Base-by-base conservation (phyloP, 2,797 vertebrate species). In the Hirundo rustica region DNA sequence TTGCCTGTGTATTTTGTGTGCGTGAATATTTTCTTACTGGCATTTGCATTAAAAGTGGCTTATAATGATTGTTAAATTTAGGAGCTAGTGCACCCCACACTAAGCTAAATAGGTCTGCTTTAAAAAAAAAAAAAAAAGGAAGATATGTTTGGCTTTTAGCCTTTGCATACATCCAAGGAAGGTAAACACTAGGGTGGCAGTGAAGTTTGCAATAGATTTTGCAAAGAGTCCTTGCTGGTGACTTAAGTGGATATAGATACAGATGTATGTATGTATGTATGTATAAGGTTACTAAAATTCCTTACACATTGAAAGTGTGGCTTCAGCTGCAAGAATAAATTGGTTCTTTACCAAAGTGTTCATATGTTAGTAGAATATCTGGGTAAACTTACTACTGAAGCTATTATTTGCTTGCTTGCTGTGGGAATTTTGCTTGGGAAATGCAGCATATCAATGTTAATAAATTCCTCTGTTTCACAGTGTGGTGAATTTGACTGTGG, bases 121-220 rank as follows among this genome's bases (percentile, higher is more conserved):
- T 38, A 36, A 36, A 36, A 12, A 66, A 84, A 62, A 68, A 91
- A 34, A 30, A 83, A n/a, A 16, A 45, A 29, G 16, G 54, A 71
- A 67, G 45, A 48, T 72, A 22, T 30, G 23, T 91, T 93, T 93
- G 82, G 38, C 22, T 23, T 95, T 85, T 25, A 85, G 67, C 55
- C 53, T 87, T 89, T 88, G 55, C 61, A 85, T 88, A 51, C 34
- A 36, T 95, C 54, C 75, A 42, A 27, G 88, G 76, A 88, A 88
- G 88, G 73, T 94, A 79, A 88, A 71, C 83, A 72, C 48, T 66
- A 38, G 74, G 86, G 40, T 84, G 60, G 80, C 74, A 48, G 9
- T 79, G 88, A 93, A 96, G 96, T 96, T 96, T 73, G 73, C 79
- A 51, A 82, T 48, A 79, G 80, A 36, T 96, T 85, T 75, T 79